Evolutionary conservation across 2,113 vertebrate genomes (phyloP).

Genomic region (Butorides virescens): DNA sequence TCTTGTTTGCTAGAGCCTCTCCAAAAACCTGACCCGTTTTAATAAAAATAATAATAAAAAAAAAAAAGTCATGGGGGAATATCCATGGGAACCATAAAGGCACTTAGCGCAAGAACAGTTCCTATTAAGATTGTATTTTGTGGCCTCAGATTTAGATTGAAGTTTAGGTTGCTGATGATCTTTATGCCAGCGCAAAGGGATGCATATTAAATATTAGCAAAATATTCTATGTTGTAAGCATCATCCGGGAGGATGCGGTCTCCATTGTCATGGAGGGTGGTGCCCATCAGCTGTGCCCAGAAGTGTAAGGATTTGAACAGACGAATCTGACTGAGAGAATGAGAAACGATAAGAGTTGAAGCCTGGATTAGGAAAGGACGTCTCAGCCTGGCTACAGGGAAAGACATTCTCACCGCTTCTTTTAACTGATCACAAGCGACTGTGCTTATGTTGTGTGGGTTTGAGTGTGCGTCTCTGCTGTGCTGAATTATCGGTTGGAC

Average conservation of each 20-base stretch:
- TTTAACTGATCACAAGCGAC: not conserved
- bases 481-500: not conserved
- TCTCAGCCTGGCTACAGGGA: not conserved
- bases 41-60: not conserved
- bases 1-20: not conserved
- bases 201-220: not conserved
- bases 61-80: not conserved
- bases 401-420: not conserved
- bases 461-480: not conserved
- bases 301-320: not conserved
- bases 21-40: not conserved
- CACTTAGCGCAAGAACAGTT: not conserved
- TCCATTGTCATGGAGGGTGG: not conserved
- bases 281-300: not conserved
- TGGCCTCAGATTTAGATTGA: not conserved
- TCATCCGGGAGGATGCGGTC: not conserved
- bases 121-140: not conserved
- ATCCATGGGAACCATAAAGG: not conserved
- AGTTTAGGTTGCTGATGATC: not conserved
- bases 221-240: not conserved
- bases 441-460: not conserved
- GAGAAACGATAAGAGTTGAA: not conserved
- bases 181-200: not conserved
- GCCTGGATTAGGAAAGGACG: not conserved
- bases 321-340: not conserved